Evolutionary conservation across 2,888 invertebrate genomes (phyloP).

Genomic region (Orthosia incerta): DNA sequence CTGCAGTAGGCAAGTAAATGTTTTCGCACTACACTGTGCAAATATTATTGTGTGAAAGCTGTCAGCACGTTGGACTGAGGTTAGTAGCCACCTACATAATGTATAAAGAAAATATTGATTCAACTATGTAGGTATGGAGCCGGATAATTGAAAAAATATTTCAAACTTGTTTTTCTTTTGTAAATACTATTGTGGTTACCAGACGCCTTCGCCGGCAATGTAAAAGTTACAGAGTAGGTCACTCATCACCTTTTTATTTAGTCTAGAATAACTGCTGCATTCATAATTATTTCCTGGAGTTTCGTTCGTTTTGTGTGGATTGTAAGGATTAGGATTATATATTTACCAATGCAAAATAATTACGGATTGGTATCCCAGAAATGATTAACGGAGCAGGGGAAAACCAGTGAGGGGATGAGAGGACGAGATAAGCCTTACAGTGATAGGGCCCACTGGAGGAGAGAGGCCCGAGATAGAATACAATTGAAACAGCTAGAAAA

Average conservation of each 20-base stretch:
- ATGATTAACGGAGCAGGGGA: no score
- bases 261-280: conserved; percentile 24
- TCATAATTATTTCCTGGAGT: conserved; percentile 22
- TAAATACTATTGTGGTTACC: conserved; percentile 62
- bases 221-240: conserved; percentile 66
- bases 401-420: no score
- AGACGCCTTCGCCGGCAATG: conserved; percentile 48
- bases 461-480: no score
- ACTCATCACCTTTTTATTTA: conserved; percentile 46
- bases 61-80: conserved; percentile 39
- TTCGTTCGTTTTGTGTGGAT: conserved; percentile 27
- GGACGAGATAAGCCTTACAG: no score
- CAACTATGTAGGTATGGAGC: conserved; percentile 37
- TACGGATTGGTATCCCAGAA: no score
- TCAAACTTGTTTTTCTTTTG: conserved; percentile 57
- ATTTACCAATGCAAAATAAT: no score
- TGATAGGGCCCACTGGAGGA: no score
- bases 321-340: conserved; percentile 3
- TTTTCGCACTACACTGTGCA: conserved; percentile 31
- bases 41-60: conserved; percentile 55
- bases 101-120: conserved; percentile 50
- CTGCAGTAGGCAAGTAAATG: conserved; percentile 5
- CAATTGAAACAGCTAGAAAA: no score
- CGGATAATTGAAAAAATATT: conserved; percentile 55
- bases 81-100: conserved; percentile 43